phyloP scores from a whole-genome alignment of 2,113 vertebrate species.

The Indicator maculatus region DNA sequence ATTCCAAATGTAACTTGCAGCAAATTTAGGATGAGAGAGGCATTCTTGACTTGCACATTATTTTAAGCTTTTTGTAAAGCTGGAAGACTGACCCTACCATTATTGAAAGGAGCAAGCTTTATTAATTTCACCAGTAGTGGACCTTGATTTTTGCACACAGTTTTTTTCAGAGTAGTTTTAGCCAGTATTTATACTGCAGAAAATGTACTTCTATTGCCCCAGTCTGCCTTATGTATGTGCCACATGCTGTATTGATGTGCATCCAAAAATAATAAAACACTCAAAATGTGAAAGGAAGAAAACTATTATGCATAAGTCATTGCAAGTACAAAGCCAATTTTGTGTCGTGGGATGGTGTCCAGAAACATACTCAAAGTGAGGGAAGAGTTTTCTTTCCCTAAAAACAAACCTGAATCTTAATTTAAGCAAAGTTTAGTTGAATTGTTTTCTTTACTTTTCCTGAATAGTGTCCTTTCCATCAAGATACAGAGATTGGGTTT shows the following conservation, averaged over 20 bases:
- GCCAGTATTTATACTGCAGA: slow-evolving; percentile 8
- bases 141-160: not conserved
- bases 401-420: slow-evolving; percentile 74
- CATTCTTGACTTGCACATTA: not conserved
- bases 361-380: slow-evolving; percentile 51
- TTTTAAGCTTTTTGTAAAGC: not conserved
- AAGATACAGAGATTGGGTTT: not conserved
- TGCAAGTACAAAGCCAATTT: slow-evolving; percentile 67
- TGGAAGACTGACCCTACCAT: not conserved
- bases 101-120: not conserved
- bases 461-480: not conserved
- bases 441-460: slow-evolving; percentile 62
- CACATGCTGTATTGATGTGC: slow-evolving; percentile 49
- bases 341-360: slow-evolving; percentile 53
- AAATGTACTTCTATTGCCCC: slow-evolving; percentile 1
- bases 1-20: not conserved
- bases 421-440: slow-evolving; percentile 60
- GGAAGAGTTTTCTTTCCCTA: slow-evolving; percentile 61
- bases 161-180: not conserved
- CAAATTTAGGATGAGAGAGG: not conserved
- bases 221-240: slow-evolving; percentile 22
- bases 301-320: slow-evolving; percentile 55
- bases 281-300: slow-evolving; percentile 69
- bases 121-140: not conserved
- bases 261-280: slow-evolving; percentile 73